These are phyloP conservation scores for Ornithoptera alexandrae DNA, from an alignment of 2,888 invertebrate genomes.

Conservation along the genomic window DNA sequence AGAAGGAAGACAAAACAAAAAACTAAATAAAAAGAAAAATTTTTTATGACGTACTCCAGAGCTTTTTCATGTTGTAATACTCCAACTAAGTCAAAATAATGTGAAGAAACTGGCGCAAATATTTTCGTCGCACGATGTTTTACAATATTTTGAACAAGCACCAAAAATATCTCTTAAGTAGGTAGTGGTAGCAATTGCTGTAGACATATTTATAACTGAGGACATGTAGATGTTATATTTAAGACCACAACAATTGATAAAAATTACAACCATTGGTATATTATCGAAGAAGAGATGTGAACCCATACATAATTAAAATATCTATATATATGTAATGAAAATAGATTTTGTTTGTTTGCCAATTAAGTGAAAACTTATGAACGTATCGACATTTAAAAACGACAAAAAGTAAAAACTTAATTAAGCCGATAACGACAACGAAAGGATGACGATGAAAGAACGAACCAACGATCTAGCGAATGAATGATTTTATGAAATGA, in stretches of 20 bases:
- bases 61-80: no score
- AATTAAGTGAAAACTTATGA: no score
- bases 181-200: slow-evolving; percentile 21
- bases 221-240: slow-evolving; percentile 28
- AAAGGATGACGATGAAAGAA: no score
- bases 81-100: background rate
- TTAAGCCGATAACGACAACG: no score
- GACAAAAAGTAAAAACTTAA: no score
- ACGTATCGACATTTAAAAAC: no score
- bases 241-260: slow-evolving; percentile 20
- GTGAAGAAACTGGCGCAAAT: slow-evolving; percentile 6
- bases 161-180: slow-evolving; percentile 23
- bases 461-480: no score
- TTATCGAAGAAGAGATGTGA: background rate
- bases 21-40: no score
- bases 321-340: background rate
- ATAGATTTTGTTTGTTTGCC: no score
- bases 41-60: no score
- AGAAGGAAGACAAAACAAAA: no score
- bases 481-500: no score
- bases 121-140: slow-evolving; percentile 17
- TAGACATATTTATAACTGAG: slow-evolving; percentile 29
- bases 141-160: slow-evolving; percentile 22
- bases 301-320: background rate
- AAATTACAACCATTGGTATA: slow-evolving; percentile 8